Evolutionary conservation across 2,888 invertebrate species (phyloP).

Genomic region (Drosophila algonquin): DNA sequence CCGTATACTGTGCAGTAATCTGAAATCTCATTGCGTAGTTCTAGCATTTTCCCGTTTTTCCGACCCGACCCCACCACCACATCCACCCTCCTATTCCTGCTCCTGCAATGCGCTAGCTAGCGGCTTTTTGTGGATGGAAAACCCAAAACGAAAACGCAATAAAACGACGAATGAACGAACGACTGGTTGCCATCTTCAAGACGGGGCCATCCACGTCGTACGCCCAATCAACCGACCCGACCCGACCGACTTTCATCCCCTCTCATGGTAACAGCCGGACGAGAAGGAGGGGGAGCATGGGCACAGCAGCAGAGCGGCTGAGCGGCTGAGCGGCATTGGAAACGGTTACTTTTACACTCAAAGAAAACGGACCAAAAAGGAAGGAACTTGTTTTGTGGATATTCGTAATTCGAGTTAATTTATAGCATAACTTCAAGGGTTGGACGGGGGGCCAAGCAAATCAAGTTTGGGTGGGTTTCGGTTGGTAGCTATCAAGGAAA

Average conservation of each 20-base stretch:
- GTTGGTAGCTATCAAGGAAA: background rate
- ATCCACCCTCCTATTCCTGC: background rate
- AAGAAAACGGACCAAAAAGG: conserved; percentile 41
- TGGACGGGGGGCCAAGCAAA: conserved; percentile 1
- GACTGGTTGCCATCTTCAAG: conserved; percentile 74
- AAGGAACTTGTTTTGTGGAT: conserved; percentile 41
- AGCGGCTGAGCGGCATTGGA: conserved; percentile 40
- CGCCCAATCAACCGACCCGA: conserved; percentile 48
- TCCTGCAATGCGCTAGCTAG: conserved; percentile 39
- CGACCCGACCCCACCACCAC: conserved; percentile 7
- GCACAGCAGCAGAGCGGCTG: conserved; percentile 4
- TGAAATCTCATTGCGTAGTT: conserved; percentile 27
- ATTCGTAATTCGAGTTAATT: conserved; percentile 49
- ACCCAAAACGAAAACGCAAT: conserved; percentile 37
- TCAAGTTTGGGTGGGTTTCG: background rate
- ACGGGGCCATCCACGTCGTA: conserved; percentile 46
- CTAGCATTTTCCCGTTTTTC: conserved; percentile 39
- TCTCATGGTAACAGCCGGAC: conserved; percentile 46
- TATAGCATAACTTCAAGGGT: conserved; percentile 38
- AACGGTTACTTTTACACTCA: conserved; percentile 57
- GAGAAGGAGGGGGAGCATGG: conserved; percentile 14
- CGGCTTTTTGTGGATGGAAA: conserved; percentile 33
- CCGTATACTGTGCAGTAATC: conserved; percentile 21
- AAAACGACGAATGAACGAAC: conserved; percentile 31
- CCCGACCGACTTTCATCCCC: conserved; percentile 67